Conservation (phyloP, 2,888 invertebrate species). For the Leptinotarsa tumamoca region DNA sequence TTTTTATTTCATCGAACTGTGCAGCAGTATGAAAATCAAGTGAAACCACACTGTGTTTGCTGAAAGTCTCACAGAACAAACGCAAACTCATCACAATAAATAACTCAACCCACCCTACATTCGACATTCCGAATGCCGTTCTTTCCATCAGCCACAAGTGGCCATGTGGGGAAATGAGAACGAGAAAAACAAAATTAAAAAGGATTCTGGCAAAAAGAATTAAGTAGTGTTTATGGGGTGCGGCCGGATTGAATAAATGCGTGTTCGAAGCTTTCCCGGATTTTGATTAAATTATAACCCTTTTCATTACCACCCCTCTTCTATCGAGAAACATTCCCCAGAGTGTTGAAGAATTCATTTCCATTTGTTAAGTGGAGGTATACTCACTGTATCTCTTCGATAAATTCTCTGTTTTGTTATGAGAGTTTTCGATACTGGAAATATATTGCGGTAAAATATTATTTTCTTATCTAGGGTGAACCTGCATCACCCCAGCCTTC, state of each 20-base stretch:
- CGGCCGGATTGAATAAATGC: slow-evolving; percentile 65
- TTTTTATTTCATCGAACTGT: too few relatives aligned
- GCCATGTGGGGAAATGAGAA: slow-evolving; percentile 27
- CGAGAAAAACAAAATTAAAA: slow-evolving; percentile 33
- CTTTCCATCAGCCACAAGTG: slow-evolving; percentile 30
- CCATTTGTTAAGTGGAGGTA: slow-evolving; percentile 27
- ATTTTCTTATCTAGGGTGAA: slow-evolving; percentile 63
- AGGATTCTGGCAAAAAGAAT: slow-evolving; percentile 46
- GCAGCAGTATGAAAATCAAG: background rate
- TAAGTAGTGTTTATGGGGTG: slow-evolving; percentile 55
- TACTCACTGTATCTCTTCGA: background rate
- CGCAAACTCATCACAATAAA: slow-evolving; percentile 48
- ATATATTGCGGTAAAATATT: background rate
- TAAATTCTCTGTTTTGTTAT: background rate
- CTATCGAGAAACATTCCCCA: slow-evolving; percentile 38
- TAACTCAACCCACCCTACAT: slow-evolving; percentile 31
- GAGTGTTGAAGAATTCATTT: slow-evolving; percentile 40
- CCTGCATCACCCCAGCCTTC: slow-evolving; percentile 78
- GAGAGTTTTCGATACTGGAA: background rate
- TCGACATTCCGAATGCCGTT: slow-evolving; percentile 12
- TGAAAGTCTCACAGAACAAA: slow-evolving; percentile 50
- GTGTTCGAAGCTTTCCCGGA: slow-evolving; percentile 62
- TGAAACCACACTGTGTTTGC: slow-evolving; percentile 21
- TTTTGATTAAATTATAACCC: slow-evolving; percentile 66
- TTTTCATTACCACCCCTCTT: slow-evolving; percentile 58